Conservation (phyloP, 2,888 invertebrate species). For the Phorcus lineatus region DNA sequence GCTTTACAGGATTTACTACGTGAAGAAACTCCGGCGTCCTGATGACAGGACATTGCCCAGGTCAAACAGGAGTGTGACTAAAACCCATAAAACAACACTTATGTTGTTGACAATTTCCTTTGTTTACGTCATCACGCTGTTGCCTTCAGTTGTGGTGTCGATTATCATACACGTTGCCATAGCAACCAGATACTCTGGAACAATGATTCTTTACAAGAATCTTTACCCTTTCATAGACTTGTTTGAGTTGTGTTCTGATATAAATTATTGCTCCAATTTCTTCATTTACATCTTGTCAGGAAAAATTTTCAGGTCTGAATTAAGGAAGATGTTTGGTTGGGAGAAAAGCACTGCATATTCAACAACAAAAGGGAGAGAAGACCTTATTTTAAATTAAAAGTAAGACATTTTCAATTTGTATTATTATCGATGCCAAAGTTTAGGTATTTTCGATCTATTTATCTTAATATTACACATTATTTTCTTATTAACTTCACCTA, state of each 20-base stretch:
- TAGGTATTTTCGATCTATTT: too few species aligned
- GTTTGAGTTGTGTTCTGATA: conserved; percentile 52
- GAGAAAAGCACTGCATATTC: conserved; percentile 33
- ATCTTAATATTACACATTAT: too few species aligned
- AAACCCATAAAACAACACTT: conserved; percentile 59
- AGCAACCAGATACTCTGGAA: conserved; percentile 31
- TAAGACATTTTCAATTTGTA: too few species aligned
- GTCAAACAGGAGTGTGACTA: conserved; percentile 24
- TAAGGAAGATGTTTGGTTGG: conserved; percentile 47
- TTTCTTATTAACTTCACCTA: too few species aligned
- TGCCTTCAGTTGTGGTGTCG: conserved; percentile 60
- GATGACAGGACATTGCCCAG: conserved; percentile 24
- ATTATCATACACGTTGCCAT: conserved; percentile 54
- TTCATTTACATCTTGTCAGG: conserved; percentile 69
- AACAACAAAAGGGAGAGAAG: conserved; percentile 18
- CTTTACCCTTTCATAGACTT: conserved; percentile 49
- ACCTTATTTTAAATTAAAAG: too few species aligned
- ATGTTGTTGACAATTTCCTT: conserved; percentile 67
- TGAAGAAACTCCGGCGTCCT: conserved; percentile 33
- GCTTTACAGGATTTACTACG: conserved; percentile 57
- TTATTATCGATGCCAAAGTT: too few species aligned
- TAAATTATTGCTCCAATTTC: conserved; percentile 67
- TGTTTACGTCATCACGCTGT: conserved; percentile 60
- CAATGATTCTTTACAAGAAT: conserved; percentile 34
- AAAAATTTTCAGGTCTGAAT: conserved; percentile 59